These are phyloP conservation scores for Amorpha juglandis DNA, from an alignment of 2,888 invertebrate genomes.

Conservation along the genomic window DNA sequence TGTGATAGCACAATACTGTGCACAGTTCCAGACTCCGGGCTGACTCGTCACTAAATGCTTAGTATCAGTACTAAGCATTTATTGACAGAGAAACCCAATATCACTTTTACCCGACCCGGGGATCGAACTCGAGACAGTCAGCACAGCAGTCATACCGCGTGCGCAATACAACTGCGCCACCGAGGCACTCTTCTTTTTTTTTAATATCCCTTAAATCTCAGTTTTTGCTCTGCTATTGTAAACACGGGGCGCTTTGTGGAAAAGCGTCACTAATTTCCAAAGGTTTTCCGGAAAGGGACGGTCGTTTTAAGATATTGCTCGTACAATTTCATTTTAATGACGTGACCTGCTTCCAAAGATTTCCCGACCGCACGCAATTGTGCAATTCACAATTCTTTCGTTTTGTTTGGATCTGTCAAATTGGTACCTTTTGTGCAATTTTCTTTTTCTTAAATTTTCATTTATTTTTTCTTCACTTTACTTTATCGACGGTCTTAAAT, in stretches of 20 bases:
- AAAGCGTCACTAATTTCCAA: slow-evolving; percentile 35
- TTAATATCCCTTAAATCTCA: slow-evolving; percentile 20
- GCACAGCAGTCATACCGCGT: no score
- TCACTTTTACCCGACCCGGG: no score
- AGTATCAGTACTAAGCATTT: no score
- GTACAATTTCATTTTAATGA: slow-evolving; percentile 33
- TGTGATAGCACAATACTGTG: no score
- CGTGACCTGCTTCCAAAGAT: slow-evolving; percentile 19
- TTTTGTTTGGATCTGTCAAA: background rate
- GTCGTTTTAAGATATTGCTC: slow-evolving; percentile 33
- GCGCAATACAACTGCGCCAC: no score
- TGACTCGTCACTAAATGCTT: no score
- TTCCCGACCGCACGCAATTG: slow-evolving; percentile 5
- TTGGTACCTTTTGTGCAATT: background rate
- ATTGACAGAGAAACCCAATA: no score
- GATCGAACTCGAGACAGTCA: no score
- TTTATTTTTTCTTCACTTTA: no score
- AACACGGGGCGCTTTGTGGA: slow-evolving; percentile 25
- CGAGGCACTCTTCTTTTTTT: no score
- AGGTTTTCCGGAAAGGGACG: slow-evolving; percentile 31
- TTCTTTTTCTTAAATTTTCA: background rate
- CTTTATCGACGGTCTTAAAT: background rate
- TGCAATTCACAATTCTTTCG: slow-evolving; percentile 8
- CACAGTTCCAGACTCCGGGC: no score
- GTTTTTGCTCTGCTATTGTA: slow-evolving; percentile 11